These are phyloP conservation scores for Megaceryle maxima DNA, from an alignment of 2,113 vertebrate genomes.

Conservation along the genomic window DNA sequence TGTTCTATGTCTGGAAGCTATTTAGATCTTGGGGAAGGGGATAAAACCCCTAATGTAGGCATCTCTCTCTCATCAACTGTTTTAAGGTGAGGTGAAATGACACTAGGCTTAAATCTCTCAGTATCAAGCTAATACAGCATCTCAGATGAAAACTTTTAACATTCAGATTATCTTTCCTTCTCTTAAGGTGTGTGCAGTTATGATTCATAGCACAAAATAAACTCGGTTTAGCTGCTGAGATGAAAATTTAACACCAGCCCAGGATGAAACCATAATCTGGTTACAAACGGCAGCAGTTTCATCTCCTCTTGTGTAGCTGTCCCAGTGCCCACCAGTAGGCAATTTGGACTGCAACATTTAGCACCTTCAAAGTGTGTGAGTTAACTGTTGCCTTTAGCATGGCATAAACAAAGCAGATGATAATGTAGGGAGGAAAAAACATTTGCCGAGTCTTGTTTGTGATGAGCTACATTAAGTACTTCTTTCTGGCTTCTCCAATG, in stretches of 20 bases:
- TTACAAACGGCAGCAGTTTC: constrained; percentile 9
- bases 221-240: not conserved
- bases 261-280: not conserved
- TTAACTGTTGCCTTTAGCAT: constrained; percentile 22
- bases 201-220: not conserved
- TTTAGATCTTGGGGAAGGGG: not conserved
- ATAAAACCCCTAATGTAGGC: not conserved
- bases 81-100: not conserved
- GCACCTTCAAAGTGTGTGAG: not conserved
- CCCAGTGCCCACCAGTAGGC: constrained; percentile 15
- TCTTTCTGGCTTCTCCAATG: not conserved
- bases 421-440: not conserved
- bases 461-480: constrained; percentile 39
- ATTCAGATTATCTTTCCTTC: not conserved
- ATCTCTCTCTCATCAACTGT: not conserved
- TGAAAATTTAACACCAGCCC: not conserved
- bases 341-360: constrained; percentile 6
- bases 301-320: not conserved
- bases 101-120: not conserved
- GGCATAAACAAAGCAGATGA: constrained; percentile 33
- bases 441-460: not conserved
- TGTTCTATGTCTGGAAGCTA: not conserved
- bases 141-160: not conserved
- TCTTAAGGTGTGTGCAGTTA: not conserved
- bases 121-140: not conserved